Evolutionary conservation across 1,140 invertebrate species (phyloP), one percentile per base, ranked within the genome.

Genomic region (Ips typographus): DNA sequence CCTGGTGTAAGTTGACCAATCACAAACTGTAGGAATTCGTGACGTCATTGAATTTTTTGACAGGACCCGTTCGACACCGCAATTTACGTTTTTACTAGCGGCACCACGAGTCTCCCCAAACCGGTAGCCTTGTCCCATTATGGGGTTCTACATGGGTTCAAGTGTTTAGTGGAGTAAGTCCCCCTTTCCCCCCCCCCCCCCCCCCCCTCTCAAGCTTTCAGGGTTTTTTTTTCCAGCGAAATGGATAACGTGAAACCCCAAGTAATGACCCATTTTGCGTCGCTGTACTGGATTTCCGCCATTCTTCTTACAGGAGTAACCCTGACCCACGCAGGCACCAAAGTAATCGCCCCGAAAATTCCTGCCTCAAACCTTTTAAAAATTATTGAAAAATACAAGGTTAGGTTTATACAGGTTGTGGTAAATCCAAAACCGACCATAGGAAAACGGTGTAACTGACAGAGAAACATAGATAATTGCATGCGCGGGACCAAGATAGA

Each of bases 101-200:
- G 91, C 8, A 93, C 92, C 2, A 93, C 91, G 41, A 91, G 92
- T 47, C 78, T 86, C 38, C 90, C 92, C 0, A 94, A 94, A 82
- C 91, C 69, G 4, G 68, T 74, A n/a, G 70, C 71, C 40, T 38
- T 71, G 1, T 66, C 67, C 5, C 71, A 72, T 64, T 72, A 55
- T 42, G 65, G 63, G 40, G 56, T 70, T n/a, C 49, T 70, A n/a
- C 52, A 70, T 53, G 68, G 68, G 2, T 70, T 70, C 39, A 64
- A 58, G 43, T 57, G 60, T 38, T 37, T 70, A 22, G 68, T 70
- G 2, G 60, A 65, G 68, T 70, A 52, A 63, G 68, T 57, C 6
- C 22, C 22, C 22, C 22, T 43, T 43, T 57, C 37, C 2, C 39
- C 22, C 22, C 22, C 22, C 22, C 22, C 22, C 22, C n/a, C n/a